These are phyloP conservation scores for Serrognathus titanus DNA, from an alignment of 2,888 invertebrate species.

Conservation along the genomic window DNA sequence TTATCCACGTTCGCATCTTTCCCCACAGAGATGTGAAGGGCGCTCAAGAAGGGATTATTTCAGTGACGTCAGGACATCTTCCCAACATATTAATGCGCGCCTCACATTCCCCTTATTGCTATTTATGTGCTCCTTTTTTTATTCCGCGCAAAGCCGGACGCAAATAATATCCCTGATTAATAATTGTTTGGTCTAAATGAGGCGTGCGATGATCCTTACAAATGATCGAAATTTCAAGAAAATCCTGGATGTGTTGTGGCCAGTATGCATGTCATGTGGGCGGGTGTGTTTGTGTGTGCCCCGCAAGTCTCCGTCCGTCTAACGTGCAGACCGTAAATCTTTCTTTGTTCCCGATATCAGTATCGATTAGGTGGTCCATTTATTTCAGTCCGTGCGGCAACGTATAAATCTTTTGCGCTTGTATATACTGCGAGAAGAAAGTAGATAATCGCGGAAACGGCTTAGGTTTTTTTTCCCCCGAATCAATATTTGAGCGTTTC, in stretches of 20 bases:
- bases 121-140: constrained; percentile 18
- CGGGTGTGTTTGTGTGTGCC: neutral
- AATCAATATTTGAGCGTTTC: no score
- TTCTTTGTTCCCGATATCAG: constrained; percentile 42
- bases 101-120: constrained; percentile 22
- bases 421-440: constrained; percentile 1
- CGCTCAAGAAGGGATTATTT: constrained; percentile 16
- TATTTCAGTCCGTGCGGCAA: constrained; percentile 44
- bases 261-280: neutral
- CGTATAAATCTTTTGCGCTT: constrained; percentile 41
- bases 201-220: constrained; percentile 16
- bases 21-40: constrained; percentile 6
- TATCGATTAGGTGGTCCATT: constrained; percentile 50
- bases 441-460: neutral
- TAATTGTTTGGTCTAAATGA: constrained; percentile 15
- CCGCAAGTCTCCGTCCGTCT: constrained; percentile 16
- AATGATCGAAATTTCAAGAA: constrained; percentile 11
- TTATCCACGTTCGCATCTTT: constrained; percentile 2
- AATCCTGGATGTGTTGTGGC: neutral
- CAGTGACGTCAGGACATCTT: constrained; percentile 11
- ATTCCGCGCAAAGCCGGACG: constrained; percentile 13
- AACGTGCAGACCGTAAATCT: constrained; percentile 42
- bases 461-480: no score
- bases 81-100: constrained; percentile 12
- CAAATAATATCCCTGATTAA: constrained; percentile 20